These are phyloP conservation scores for Mycalesis mineus DNA, from an alignment of 2,888 invertebrate genomes.

Conservation along the genomic window DNA sequence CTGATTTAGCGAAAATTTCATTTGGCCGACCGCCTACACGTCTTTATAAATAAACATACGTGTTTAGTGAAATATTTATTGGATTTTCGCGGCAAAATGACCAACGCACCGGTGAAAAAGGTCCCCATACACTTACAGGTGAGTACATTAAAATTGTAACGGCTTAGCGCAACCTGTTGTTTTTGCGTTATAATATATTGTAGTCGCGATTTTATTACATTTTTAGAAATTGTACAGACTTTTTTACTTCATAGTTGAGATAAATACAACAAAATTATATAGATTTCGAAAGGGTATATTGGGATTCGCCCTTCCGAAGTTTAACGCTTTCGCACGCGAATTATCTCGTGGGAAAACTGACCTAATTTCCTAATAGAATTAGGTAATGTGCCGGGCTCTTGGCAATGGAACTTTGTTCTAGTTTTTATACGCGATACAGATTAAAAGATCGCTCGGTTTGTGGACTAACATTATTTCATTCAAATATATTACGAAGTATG, in stretches of 20 bases:
- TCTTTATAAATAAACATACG: conserved; percentile 60
- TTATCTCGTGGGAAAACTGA: conserved; percentile 38
- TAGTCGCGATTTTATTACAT: conserved; percentile 17
- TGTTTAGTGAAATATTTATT: conserved; percentile 57
- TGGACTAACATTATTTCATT: background rate
- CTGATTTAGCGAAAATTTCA: conserved; percentile 42
- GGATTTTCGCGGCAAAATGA: conserved; percentile 71
- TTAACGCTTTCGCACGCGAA: conserved; percentile 1
- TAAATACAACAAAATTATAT: background rate
- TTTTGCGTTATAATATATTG: conserved; percentile 34
- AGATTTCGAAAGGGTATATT: background rate
- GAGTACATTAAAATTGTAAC: conserved; percentile 43
- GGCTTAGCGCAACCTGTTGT: conserved; percentile 54
- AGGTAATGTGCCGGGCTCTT: conserved; percentile 33
- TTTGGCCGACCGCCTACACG: conserved; percentile 56
- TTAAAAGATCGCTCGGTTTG: background rate
- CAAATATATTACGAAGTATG: background rate
- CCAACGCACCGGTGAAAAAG: conserved; percentile 91
- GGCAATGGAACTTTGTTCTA: conserved; percentile 12
- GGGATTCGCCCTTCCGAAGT: background rate
- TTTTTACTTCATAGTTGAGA: background rate
- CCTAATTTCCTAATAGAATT: conserved; percentile 44
- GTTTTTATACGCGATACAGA: background rate
- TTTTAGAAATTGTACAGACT: background rate
- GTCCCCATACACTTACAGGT: conserved; percentile 96